A percentile compares a stretch with the other conserved stretches of the same genome.
Conservation (phyloP, 1,140 invertebrate genomes). For the Drosophila mayri region DNA sequence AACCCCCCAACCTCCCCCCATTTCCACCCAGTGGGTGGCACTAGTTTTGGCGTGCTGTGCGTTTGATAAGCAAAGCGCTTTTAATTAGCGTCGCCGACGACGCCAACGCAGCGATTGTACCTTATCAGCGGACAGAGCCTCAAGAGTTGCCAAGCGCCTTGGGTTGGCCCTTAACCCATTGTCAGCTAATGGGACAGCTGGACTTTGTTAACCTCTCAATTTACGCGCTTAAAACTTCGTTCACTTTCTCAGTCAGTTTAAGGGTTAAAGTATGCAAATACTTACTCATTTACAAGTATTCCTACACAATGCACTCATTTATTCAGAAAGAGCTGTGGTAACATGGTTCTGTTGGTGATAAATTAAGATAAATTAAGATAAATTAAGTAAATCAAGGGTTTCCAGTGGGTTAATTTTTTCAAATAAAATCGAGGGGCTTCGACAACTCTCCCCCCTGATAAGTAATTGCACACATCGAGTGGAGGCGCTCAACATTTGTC, state of each 20-base stretch:
- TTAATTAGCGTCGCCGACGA: slow-evolving; percentile 67
- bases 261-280: not conserved
- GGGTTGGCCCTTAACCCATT: slow-evolving; percentile 21
- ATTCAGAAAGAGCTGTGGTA: not conserved
- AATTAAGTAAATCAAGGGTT: not conserved
- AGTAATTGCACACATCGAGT: slow-evolving; percentile 38
- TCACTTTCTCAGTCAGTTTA: not conserved
- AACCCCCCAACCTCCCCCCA: not conserved
- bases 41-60: slow-evolving; percentile 50
- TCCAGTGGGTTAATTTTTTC: not conserved
- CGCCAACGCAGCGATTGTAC: slow-evolving; percentile 25
- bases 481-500: slow-evolving; percentile 21
- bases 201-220: not conserved
- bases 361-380: too few relatives aligned
- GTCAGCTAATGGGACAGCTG: not conserved
- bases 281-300: not conserved
- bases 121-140: slow-evolving; percentile 51
- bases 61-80: slow-evolving; percentile 75
- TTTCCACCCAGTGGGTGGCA: slow-evolving; percentile 44
- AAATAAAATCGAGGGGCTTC: not conserved
- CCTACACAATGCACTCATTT: not conserved
- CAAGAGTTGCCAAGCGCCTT: slow-evolving; percentile 56
- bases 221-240: not conserved
- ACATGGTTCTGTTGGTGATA: not conserved
- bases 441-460: slow-evolving; percentile 40